phyloP scores from a whole-genome alignment of 1,140 invertebrate species.

The Leguminivora glycinivorella region DNA sequence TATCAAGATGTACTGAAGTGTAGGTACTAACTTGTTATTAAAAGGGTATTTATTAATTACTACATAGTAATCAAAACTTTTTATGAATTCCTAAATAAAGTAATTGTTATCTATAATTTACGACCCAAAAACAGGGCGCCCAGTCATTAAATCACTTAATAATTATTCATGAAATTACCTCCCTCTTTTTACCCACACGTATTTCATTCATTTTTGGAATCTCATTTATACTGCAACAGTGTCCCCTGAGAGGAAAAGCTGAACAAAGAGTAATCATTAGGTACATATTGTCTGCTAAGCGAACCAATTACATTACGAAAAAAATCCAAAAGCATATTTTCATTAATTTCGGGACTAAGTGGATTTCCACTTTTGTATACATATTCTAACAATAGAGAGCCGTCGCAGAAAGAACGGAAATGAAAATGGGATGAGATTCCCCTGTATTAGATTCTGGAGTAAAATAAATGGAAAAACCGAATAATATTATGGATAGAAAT shows the following conservation, averaged over 20 bases:
- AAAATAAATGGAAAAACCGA: conserved; percentile 34
- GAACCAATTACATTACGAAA: conserved; percentile 38
- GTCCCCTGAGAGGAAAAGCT: not conserved
- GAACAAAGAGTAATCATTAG: conserved; percentile 6
- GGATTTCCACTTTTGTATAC: conserved; percentile 34
- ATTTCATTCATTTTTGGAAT: not conserved
- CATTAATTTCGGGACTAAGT: conserved; percentile 38
- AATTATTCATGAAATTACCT: not conserved
- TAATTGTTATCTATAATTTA: not conserved
- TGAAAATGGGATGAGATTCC: conserved; percentile 38
- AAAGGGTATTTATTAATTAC: too few relatives aligned
- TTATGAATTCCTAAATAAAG: not conserved
- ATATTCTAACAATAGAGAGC: conserved; percentile 40
- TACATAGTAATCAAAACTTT: too few relatives aligned
- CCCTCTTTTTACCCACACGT: not conserved
- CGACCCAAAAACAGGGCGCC: not conserved
- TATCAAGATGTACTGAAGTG: not conserved
- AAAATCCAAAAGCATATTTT: conserved; percentile 31
- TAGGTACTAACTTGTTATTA: too few relatives aligned
- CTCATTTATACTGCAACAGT: not conserved
- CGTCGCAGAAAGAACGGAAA: conserved; percentile 39
- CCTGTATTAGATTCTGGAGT: conserved; percentile 32
- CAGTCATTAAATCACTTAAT: not conserved
- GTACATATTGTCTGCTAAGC: not conserved
- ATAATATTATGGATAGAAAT: conserved; percentile 32